phyloP scores from a whole-genome alignment of 2,888 invertebrate species.

The Xestia c-nigrum region DNA sequence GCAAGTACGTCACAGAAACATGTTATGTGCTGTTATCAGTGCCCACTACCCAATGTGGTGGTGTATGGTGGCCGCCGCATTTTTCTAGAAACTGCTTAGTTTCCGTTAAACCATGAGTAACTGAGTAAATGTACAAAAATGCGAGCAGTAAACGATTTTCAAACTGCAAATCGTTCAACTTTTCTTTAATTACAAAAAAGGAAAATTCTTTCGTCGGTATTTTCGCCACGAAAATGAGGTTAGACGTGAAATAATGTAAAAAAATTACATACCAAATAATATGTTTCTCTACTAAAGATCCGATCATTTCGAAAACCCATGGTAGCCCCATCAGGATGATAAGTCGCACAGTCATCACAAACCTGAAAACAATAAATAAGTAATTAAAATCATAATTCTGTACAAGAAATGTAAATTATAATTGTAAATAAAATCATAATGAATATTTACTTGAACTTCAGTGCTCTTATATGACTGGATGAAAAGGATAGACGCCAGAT shows the following conservation, averaged over 20 bases:
- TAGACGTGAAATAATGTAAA: not conserved
- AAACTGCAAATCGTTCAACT: not conserved
- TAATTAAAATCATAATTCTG: not conserved
- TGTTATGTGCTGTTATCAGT: not conserved
- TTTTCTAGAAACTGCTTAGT: not conserved
- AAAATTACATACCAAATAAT: constrained; percentile 78
- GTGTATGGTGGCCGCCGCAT: too few species aligned
- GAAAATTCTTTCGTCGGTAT: not conserved
- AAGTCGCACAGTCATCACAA: constrained; percentile 91
- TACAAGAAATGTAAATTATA: not conserved
- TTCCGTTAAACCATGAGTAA: constrained; percentile 4
- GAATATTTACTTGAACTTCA: constrained; percentile 89
- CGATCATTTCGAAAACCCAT: constrained; percentile 92
- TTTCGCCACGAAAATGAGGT: not conserved
- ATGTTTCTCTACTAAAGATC: constrained; percentile 72
- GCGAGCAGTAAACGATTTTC: not conserved
- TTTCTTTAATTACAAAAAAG: not conserved
- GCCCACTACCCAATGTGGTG: too few species aligned
- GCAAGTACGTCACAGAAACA: not conserved
- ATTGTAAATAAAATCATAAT: not conserved
- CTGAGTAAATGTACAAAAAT: not conserved
- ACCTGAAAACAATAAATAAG: constrained; percentile 82
- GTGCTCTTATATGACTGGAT: constrained; percentile 84
- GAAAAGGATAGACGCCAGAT: constrained; percentile 90
- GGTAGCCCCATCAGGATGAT: constrained; percentile 92